phyloP scores from a whole-genome alignment of 1,140 invertebrate species.

The Drosophila ogumai region DNA sequence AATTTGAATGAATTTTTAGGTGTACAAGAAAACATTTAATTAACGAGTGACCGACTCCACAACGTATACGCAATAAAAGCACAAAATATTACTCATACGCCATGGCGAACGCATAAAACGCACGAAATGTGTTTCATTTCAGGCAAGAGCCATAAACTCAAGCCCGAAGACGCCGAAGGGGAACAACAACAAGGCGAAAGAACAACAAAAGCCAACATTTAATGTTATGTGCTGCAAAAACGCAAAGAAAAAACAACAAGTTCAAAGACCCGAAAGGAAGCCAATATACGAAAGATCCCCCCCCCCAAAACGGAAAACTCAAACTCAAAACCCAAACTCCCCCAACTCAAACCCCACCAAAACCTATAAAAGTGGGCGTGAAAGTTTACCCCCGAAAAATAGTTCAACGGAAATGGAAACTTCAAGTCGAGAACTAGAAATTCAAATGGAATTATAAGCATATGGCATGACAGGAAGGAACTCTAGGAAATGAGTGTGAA shows the following conservation, averaged over 20 bases:
- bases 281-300: conserved; percentile 26
- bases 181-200: conserved; percentile 1
- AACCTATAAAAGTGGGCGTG: conserved; percentile 36
- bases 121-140: conserved; percentile 74
- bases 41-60: conserved; percentile 11
- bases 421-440: conserved; percentile 54
- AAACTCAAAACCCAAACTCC: neutral
- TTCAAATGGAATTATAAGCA: conserved; percentile 59
- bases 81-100: conserved; percentile 59
- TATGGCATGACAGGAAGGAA: conserved; percentile 45
- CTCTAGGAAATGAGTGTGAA: neutral
- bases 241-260: conserved; percentile 62
- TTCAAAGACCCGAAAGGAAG: conserved; percentile 66
- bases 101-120: conserved; percentile 46
- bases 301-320: neutral
- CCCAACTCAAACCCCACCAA: neutral
- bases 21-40: conserved; percentile 16
- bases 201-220: conserved; percentile 57
- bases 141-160: conserved; percentile 56
- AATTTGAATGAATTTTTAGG: conserved; percentile 16
- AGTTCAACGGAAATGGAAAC: conserved; percentile 77
- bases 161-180: conserved; percentile 11
- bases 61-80: conserved; percentile 50
- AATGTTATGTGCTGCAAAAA: conserved; percentile 73
- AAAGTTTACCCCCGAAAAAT: conserved; percentile 53